Base-by-base conservation (phyloP, 2,888 invertebrate species). In the Cistogaster globosa region DNA sequence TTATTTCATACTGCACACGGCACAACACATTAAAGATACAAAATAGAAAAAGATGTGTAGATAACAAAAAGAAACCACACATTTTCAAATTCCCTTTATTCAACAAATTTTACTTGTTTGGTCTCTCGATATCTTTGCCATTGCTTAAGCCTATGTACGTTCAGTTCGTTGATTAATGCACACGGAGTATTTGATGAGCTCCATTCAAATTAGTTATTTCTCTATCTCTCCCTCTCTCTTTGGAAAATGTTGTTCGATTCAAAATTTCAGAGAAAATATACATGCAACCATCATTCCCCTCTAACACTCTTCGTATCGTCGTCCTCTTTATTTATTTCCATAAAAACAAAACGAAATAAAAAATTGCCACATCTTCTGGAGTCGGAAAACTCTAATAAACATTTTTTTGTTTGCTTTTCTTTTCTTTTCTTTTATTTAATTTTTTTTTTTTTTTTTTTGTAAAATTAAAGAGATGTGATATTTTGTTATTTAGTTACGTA, bases 1-100 rank as follows among this genome's bases (percentile, higher is more conserved):
- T 94, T 94, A 93, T 93, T 93, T 91, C 91, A 90, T 90, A 91
- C 93, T 94, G 94, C 94, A 94, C 94, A 94, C 94, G 94, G 93
- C 94, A 93, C 94, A 91, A 93, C 85, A 85, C 82, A 85, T 82
- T 75, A 65, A 75, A 78, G 82, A 78, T 78, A 72, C 58, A 67
- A 68, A 60, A 82, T 82, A 78, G 69, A 82, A 82, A 78, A 85
- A 79, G 60, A 85, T 78, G 63, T 62, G 6, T 60, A 67, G 62
- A 79, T 20, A 48, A 69, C 69, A 51, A 45, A 58, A 32, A 63
- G 51, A 32, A 32, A 79, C 7, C 42, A 63, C 45, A 62, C 26
- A 72, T 20, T 32, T 60, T 26, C 18, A 57, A 67, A 68, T 68
- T 81, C 75, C 68, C 75, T 75, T 75, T 26, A 18, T 68, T 68